These are phyloP conservation scores for Ardeotis arabs DNA, from an alignment of 2,113 vertebrate genomes.

Conservation along the genomic window DNA sequence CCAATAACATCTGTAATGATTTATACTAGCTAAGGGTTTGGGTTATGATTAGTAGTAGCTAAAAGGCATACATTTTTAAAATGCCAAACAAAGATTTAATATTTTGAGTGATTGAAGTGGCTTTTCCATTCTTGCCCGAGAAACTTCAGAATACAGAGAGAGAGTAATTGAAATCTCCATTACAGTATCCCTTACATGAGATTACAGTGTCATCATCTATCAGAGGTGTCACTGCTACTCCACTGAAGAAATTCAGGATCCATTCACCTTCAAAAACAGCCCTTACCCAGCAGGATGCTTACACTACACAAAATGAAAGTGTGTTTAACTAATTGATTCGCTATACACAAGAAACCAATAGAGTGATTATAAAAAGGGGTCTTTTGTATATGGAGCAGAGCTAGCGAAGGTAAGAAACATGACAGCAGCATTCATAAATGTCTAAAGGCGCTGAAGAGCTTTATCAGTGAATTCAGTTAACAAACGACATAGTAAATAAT, in stretches of 20 bases:
- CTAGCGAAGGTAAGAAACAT: neutral
- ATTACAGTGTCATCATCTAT: neutral
- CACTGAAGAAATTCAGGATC: neutral
- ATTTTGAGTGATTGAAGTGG: neutral
- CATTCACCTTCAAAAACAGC: neutral
- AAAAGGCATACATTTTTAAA: neutral
- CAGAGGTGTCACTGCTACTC: slow-evolving; percentile 22
- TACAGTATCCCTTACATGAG: neutral
- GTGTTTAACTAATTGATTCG: neutral
- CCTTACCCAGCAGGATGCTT: neutral
- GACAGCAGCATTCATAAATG: neutral
- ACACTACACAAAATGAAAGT: neutral
- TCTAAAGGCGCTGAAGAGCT: slow-evolving; percentile 4
- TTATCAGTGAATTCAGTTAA: slow-evolving; percentile 8
- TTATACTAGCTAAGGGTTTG: neutral
- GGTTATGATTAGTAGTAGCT: neutral
- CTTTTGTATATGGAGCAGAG: neutral
- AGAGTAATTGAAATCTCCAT: neutral
- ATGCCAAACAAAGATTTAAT: neutral
- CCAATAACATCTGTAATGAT: neutral
- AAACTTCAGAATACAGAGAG: neutral
- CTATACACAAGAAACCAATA: neutral
- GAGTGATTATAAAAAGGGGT: neutral
- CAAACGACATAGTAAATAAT: neutral
- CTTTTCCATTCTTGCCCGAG: neutral